Percentiles rank a stretch among this genome's conserved stretches.
These are phyloP conservation scores for Etheostoma cragini DNA, from an alignment of 2,113 vertebrate species.

Conservation along the genomic window DNA sequence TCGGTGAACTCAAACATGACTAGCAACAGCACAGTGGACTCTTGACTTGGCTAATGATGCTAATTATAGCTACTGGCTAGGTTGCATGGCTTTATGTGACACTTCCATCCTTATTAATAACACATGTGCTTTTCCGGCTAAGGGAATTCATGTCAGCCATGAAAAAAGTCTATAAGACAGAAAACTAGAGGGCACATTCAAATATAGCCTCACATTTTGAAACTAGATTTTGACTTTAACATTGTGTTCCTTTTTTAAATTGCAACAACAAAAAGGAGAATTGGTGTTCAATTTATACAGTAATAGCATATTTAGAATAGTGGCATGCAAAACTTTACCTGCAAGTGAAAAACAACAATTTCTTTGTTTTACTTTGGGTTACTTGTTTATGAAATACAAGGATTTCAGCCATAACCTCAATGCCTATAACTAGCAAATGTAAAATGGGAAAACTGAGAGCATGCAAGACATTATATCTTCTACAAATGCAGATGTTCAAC, in stretches of 20 bases:
- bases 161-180: neutral
- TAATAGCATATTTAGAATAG: neutral
- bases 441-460: conserved; percentile 5
- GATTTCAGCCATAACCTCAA: neutral
- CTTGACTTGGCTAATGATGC: neutral
- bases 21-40: neutral
- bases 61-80: neutral
- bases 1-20: neutral
- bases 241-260: neutral
- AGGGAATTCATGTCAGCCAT: neutral
- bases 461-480: conserved; percentile 24
- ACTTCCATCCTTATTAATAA: neutral
- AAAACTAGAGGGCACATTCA: neutral
- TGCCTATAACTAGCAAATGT: neutral
- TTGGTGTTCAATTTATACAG: neutral
- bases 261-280: neutral
- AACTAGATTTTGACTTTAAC: neutral
- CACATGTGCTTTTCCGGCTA: neutral
- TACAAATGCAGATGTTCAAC: conserved; percentile 18
- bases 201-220: neutral
- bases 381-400: neutral
- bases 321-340: conserved; percentile 48
- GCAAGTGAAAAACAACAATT: conserved; percentile 14
- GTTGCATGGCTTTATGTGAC: neutral
- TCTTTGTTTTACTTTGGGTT: neutral